Conservation (phyloP, 2,888 invertebrate genomes). For the Electrophaes corylata region DNA sequence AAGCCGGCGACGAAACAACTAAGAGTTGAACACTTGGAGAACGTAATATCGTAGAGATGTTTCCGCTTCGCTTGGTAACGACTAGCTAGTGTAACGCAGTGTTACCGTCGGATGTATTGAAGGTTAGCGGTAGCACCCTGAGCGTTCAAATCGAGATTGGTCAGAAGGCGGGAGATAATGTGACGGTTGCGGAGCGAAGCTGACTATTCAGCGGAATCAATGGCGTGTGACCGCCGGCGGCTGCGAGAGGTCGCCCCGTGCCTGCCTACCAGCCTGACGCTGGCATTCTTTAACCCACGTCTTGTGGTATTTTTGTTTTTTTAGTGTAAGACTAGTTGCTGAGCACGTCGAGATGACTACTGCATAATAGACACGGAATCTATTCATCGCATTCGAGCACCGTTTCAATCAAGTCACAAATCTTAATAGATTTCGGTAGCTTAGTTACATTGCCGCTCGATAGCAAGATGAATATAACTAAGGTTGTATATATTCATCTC, state of each 20-base stretch:
- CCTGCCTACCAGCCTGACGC: slow-evolving; percentile 68
- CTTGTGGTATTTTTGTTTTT: slow-evolving; percentile 63
- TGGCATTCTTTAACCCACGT: slow-evolving; percentile 74
- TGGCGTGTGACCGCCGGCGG: slow-evolving; percentile 80
- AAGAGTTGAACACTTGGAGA: slow-evolving; percentile 32
- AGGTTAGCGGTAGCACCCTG: slow-evolving; percentile 53
- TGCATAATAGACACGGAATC: slow-evolving; percentile 41
- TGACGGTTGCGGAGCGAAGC: slow-evolving; percentile 61
- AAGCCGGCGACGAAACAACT: slow-evolving; percentile 43
- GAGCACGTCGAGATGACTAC: slow-evolving; percentile 48
- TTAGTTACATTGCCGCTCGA: neutral
- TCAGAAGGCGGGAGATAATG: slow-evolving; percentile 65
- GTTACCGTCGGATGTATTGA: slow-evolving; percentile 49
- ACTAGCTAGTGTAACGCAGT: slow-evolving; percentile 33
- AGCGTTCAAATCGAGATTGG: slow-evolving; percentile 63
- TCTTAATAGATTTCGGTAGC: slow-evolving; percentile 18
- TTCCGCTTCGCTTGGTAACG: slow-evolving; percentile 36
- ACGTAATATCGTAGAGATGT: slow-evolving; percentile 29
- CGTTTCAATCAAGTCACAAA: slow-evolving; percentile 35
- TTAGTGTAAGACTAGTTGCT: slow-evolving; percentile 51
- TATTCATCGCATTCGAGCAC: slow-evolving; percentile 34
- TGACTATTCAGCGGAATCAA: slow-evolving; percentile 77
- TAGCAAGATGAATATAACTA: neutral
- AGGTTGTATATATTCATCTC: slow-evolving; percentile 13
- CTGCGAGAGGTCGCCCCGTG: slow-evolving; percentile 69